phyloP scores from a whole-genome alignment of 2,797 vertebrate genomes.

The Trichosurus vulpecula region DNA sequence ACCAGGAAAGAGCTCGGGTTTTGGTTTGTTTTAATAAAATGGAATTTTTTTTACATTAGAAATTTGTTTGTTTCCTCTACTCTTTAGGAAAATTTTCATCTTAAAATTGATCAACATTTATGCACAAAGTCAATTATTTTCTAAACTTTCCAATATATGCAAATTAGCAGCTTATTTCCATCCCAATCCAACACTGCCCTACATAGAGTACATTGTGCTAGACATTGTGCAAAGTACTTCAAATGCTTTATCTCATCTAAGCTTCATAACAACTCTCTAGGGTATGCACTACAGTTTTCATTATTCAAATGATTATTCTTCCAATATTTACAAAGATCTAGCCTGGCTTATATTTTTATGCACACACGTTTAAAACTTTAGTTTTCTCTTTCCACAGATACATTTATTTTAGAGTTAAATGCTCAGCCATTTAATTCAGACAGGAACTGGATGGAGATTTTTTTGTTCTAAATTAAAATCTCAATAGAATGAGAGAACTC shows the following conservation, averaged over 20 bases:
- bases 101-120: neutral
- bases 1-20: conserved; percentile 27
- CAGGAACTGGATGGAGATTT: conserved; percentile 15
- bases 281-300: neutral
- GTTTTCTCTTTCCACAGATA: neutral
- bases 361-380: conserved; percentile 32
- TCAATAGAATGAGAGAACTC: conserved; percentile 48
- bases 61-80: conserved; percentile 46
- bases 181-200: neutral
- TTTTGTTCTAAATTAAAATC: conserved; percentile 53
- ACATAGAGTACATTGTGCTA: neutral
- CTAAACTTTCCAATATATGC: neutral
- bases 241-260: neutral
- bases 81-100: conserved; percentile 48
- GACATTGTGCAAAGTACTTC: neutral
- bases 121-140: conserved; percentile 48
- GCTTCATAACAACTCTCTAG: neutral
- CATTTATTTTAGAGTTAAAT: conserved; percentile 59
- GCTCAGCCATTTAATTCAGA: conserved; percentile 39
- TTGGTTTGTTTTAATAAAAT: conserved; percentile 12
- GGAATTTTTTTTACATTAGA: conserved; percentile 3
- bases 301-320: neutral
- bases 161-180: conserved; percentile 50
- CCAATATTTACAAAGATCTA: conserved; percentile 2
- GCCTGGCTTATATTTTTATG: conserved; percentile 4